Percentiles rank a stretch among this genome's conserved stretches.
phyloP scores from a whole-genome alignment of 1,140 invertebrate species.

The Holotrichia oblita region DNA sequence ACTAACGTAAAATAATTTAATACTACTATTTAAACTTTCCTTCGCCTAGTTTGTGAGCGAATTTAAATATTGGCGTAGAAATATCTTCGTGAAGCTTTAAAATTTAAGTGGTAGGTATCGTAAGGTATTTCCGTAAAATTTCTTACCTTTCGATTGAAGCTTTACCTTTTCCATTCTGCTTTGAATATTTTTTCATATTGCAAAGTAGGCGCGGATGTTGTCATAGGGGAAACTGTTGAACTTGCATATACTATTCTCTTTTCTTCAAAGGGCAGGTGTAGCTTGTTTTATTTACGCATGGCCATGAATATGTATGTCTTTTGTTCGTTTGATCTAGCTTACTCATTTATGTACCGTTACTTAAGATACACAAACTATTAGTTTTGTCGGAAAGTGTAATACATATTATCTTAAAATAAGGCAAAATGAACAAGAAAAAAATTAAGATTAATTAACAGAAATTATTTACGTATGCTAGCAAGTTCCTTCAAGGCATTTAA shows the following conservation, averaged over 20 bases:
- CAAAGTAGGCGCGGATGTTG: not conserved
- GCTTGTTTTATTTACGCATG: constrained; percentile 10
- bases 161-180: not conserved
- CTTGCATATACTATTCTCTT: constrained; percentile 6
- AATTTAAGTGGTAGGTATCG: constrained; percentile 10
- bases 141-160: constrained; percentile 6
- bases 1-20: not conserved
- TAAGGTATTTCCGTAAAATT: constrained; percentile 7
- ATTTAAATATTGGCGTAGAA: not conserved
- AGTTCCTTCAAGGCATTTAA: too few species aligned
- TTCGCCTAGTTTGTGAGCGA: not conserved
- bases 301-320: not conserved
- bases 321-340: not conserved
- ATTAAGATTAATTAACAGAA: too few species aligned
- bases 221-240: not conserved
- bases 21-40: not conserved
- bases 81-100: not conserved
- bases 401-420: too few species aligned
- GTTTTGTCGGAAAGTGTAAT: too few species aligned
- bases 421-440: too few species aligned
- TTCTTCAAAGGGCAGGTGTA: constrained; percentile 3
- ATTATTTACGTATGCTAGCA: too few species aligned
- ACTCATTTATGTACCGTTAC: too few species aligned
- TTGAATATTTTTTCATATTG: not conserved
- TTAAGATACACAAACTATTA: too few species aligned